A percentile compares a stretch with the other conserved stretches of the same genome.
phyloP scores from a whole-genome alignment of 2,113 vertebrate genomes.

The Ammospiza nelsoni region DNA sequence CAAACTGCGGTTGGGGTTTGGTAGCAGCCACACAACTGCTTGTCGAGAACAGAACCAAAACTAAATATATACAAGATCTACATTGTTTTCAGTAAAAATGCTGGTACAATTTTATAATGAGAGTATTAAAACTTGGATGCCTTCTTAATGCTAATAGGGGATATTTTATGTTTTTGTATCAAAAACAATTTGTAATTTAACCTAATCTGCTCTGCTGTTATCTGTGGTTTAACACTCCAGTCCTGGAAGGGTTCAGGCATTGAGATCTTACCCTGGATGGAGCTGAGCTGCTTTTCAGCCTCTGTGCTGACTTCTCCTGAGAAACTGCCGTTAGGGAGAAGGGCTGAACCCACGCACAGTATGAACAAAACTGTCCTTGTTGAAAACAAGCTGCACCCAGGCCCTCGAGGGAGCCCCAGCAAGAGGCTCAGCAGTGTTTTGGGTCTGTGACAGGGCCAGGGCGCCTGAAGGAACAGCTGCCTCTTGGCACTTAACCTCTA shows the following conservation, averaged over 20 bases:
- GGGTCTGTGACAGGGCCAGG: not conserved
- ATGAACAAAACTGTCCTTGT: not conserved
- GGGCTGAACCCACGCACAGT: not conserved
- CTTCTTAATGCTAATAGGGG: constrained; percentile 57
- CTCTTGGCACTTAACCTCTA: not conserved
- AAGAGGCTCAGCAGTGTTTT: not conserved
- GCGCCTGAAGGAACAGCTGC: not conserved
- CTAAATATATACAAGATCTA: not conserved
- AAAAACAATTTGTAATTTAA: constrained; percentile 60
- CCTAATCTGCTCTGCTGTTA: not conserved
- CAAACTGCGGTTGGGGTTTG: not conserved
- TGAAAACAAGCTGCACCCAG: not conserved
- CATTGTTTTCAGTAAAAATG: constrained; percentile 20
- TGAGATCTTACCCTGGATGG: not conserved
- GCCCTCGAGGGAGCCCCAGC: not conserved
- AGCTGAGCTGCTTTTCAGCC: not conserved
- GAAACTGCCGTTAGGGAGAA: not conserved
- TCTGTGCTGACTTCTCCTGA: not conserved
- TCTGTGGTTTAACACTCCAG: not conserved
- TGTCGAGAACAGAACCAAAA: constrained; percentile 28
- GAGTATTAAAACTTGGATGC: constrained; percentile 54
- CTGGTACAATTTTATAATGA: not conserved
- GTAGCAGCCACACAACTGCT: constrained; percentile 36
- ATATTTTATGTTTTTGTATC: constrained; percentile 71
- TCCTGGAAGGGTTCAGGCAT: not conserved